A percentile compares a stretch with the other conserved stretches of the same genome.
Evolutionary conservation across 2,113 vertebrate species (phyloP).

Genomic region (Anhinga anhinga): DNA sequence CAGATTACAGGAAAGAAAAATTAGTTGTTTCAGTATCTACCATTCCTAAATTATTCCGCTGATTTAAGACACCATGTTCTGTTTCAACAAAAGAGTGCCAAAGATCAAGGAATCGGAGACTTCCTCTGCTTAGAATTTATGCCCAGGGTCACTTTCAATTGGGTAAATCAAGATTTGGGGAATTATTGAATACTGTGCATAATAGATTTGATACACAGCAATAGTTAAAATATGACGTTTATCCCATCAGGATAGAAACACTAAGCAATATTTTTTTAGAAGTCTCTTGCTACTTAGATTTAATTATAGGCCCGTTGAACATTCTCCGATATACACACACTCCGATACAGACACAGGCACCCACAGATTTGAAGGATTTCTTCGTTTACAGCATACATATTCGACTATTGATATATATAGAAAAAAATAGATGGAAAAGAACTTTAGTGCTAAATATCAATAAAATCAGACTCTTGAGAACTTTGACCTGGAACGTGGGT

Average conservation of each 20-base stretch:
- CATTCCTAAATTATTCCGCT: slow-evolving; percentile 78
- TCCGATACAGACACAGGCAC: neutral
- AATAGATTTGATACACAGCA: slow-evolving; percentile 72
- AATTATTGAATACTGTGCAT: slow-evolving; percentile 71
- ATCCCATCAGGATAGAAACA: slow-evolving; percentile 72
- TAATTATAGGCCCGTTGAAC: slow-evolving; percentile 60
- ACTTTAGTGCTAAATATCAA: neutral
- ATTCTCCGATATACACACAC: neutral
- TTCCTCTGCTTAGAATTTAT: slow-evolving; percentile 67
- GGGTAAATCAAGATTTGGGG: slow-evolving; percentile 77
- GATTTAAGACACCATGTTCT: slow-evolving; percentile 74
- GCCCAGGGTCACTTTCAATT: slow-evolving; percentile 75
- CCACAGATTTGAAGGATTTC: neutral
- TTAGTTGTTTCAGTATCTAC: slow-evolving; percentile 81
- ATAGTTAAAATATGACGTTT: slow-evolving; percentile 70
- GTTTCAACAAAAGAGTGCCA: slow-evolving; percentile 74
- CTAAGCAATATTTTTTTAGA: slow-evolving; percentile 42
- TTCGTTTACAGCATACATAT: neutral
- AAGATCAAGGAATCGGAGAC: slow-evolving; percentile 77
- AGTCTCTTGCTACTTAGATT: slow-evolving; percentile 62
- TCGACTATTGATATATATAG: neutral
- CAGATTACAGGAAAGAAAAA: slow-evolving; percentile 81
- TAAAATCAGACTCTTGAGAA: neutral
- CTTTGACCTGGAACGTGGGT: rapidly evolving
- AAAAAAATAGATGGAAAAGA: neutral